Evolutionary conservation across 2,113 vertebrate species (phyloP), one percentile per base, ranked within the genome.

Genomic region (Pseudolaguvia tuberculata): DNA sequence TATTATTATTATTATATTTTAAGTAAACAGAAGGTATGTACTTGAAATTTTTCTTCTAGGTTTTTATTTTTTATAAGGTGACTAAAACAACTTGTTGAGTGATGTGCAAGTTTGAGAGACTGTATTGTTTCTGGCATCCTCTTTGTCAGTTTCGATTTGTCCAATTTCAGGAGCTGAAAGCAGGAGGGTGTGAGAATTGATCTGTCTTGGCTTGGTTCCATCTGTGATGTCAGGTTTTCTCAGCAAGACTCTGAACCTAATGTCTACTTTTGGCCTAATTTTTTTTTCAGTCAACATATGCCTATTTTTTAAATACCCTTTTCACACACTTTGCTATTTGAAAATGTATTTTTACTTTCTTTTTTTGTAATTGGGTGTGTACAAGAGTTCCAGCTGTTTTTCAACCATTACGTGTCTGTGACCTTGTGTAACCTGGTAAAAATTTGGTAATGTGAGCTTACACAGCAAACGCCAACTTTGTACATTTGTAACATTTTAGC

Each of bases 201-300:
- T 77, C 69, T 78, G 72, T 62, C 80, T 88, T 89, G 85, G 84
- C 39, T 25, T 39, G 9, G 52, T 83, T 84, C 77, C 86, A 83
- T 68, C 58, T 78, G 74, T 89, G 85, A 89, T 87, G 85, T 90
- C 88, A 91, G 73, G 65, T 81, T 72, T 81, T 81, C 80, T 87
- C 78, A 86, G 83, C 78, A 77, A 78, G 77, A n/a, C n/a, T 84
- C 81, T 63, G 81, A 77, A 62, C 70, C 82, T 81, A 83, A 88
- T 90, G 86, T 91, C 76, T 88, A 72, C 21, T 80, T 15, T 75
- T 87, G 85, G 68, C 88, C 84, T 83, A 88, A 35, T 67, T 91
- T 89, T 82, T 81, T 75, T 72, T 47, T 61, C 66, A 80, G 80
- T 65, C 56, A 72, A 47, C 23, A 68, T 67, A 80, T 25, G 31